Percentiles rank a stretch among this genome's conserved stretches.
Evolutionary conservation across 2,888 invertebrate species (phyloP).

Genomic region (Aplocera efformata): DNA sequence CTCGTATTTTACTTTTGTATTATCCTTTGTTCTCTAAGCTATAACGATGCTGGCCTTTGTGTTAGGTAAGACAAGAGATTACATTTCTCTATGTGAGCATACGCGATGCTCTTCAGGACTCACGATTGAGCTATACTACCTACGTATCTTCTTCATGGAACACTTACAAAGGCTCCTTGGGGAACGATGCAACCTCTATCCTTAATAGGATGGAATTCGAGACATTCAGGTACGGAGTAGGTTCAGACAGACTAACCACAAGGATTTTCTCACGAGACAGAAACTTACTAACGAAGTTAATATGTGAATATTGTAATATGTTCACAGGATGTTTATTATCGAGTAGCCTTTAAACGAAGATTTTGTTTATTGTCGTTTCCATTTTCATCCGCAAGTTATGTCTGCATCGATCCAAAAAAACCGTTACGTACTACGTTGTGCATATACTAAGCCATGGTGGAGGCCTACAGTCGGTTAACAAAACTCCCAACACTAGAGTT

Average conservation of each 20-base stretch:
- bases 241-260: conserved; percentile 12
- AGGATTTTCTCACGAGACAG: conserved; percentile 4
- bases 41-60: conserved; percentile 2
- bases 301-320: no score
- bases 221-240: conserved; percentile 41
- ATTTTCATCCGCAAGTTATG: no score
- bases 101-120: conserved; percentile 8
- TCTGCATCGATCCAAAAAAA: no score
- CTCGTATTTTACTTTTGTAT: neutral
- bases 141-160: conserved; percentile 8
- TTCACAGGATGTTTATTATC: no score
- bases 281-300: no score
- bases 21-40: conserved; percentile 16
- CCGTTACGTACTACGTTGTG: no score
- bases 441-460: no score
- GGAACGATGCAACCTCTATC: conserved; percentile 34
- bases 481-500: no score
- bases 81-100: conserved; percentile 6
- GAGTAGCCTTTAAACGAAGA: no score
- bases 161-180: conserved; percentile 42
- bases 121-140: conserved; percentile 8
- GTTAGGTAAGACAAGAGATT: neutral
- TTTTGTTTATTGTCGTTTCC: no score
- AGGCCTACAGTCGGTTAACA: no score
- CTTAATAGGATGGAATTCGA: conserved; percentile 48